Evolutionary conservation across 1,140 invertebrate species (phyloP).

Genomic region (Camponotus pennsylvanicus): DNA sequence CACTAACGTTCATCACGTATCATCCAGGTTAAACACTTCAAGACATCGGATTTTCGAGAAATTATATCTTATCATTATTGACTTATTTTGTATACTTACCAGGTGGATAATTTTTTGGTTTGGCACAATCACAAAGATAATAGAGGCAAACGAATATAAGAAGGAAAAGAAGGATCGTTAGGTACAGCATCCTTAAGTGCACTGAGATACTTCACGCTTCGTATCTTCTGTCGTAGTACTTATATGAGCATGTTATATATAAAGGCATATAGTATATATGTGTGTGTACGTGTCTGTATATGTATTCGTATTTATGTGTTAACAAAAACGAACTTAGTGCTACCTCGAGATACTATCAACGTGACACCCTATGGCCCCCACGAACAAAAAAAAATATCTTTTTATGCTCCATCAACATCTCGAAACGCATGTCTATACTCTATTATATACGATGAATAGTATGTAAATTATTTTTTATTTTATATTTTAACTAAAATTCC

Average conservation of each 20-base stretch:
- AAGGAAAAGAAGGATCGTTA: conserved; percentile 63
- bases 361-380: conserved; percentile 47
- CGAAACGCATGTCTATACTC: neutral
- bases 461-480: neutral
- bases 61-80: neutral
- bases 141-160: conserved; percentile 60
- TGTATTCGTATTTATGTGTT: no score
- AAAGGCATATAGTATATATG: neutral
- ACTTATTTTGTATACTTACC: conserved; percentile 71
- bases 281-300: no score
- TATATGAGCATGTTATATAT: neutral
- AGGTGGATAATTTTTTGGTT: conserved; percentile 81
- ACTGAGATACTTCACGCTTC: conserved; percentile 10
- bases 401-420: conserved; percentile 45
- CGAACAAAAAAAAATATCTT: conserved; percentile 68
- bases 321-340: conserved; percentile 51
- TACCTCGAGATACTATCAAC: conserved; percentile 62
- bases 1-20: neutral
- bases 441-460: neutral
- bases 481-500: neutral
- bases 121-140: conserved; percentile 74
- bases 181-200: conserved; percentile 68
- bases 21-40: neutral
- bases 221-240: conserved; percentile 17
- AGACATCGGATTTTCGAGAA: neutral